These are phyloP conservation scores for Corydoras maculifer DNA, from an alignment of 2,113 vertebrate species.

Conservation along the genomic window DNA sequence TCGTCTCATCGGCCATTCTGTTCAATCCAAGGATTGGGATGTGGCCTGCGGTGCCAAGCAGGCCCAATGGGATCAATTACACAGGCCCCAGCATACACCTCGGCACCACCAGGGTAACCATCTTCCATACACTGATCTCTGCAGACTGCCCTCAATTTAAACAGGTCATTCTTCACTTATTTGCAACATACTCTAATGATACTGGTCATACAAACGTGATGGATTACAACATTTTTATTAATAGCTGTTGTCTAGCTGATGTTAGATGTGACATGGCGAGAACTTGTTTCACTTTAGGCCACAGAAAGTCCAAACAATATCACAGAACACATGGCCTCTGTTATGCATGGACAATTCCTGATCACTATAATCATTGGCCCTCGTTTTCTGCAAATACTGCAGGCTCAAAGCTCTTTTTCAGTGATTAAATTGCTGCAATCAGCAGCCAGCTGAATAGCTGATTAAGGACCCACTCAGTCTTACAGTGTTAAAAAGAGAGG, in stretches of 20 bases:
- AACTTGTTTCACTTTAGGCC: neutral
- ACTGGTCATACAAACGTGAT: neutral
- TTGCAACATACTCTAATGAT: neutral
- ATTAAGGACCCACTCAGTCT: slow-evolving; percentile 44
- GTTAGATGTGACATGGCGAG: neutral
- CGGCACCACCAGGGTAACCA: slow-evolving; percentile 44
- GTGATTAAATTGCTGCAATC: slow-evolving; percentile 52
- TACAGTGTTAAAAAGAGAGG: slow-evolving; percentile 22
- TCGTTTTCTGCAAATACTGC: slow-evolving; percentile 44
- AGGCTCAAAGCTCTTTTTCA: slow-evolving; percentile 45
- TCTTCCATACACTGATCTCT: slow-evolving; percentile 29
- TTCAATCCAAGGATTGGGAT: slow-evolving; percentile 53
- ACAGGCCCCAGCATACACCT: slow-evolving; percentile 49
- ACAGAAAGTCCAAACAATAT: neutral
- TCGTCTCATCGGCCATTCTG: slow-evolving; percentile 57
- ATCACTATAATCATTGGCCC: slow-evolving; percentile 57
- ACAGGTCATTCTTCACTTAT: slow-evolving; percentile 33
- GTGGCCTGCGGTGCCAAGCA: slow-evolving; percentile 44
- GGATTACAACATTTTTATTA: neutral
- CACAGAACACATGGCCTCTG: slow-evolving; percentile 8
- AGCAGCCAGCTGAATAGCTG: slow-evolving; percentile 48
- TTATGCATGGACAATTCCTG: slow-evolving; percentile 44
- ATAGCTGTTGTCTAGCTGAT: neutral
- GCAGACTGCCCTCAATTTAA: slow-evolving; percentile 30
- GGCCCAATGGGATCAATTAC: slow-evolving; percentile 72